Evolutionary conservation across 2,888 invertebrate species (phyloP).

Genomic region (Macrosiphum euphorbiae): DNA sequence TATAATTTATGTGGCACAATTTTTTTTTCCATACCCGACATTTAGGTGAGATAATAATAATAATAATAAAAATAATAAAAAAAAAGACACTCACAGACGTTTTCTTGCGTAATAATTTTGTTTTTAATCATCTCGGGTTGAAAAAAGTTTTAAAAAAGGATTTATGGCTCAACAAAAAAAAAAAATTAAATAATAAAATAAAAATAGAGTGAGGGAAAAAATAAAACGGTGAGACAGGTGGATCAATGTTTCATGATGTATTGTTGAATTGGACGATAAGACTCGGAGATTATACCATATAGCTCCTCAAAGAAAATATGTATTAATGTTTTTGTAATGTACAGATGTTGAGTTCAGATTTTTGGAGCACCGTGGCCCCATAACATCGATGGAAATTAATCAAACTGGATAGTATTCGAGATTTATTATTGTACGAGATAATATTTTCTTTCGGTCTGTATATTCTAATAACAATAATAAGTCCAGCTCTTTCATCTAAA

Average conservation of each 20-base stretch:
- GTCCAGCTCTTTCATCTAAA: not conserved
- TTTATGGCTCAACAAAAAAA: conserved; percentile 12
- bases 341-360: conserved; percentile 38
- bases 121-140: conserved; percentile 57
- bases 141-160: conserved; percentile 56
- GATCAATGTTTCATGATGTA: conserved; percentile 53
- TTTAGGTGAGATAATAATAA: conserved; percentile 60
- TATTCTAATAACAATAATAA: not conserved
- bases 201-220: not conserved
- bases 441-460: conserved; percentile 7
- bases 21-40: conserved; percentile 43
- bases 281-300: not conserved
- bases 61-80: conserved; percentile 22
- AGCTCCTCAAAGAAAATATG: not conserved
- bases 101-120: conserved; percentile 56
- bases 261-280: conserved; percentile 36
- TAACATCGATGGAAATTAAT: conserved; percentile 36
- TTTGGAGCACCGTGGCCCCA: not conserved
- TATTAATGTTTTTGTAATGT: conserved; percentile 24
- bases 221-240: conserved; percentile 54
- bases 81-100: conserved; percentile 59
- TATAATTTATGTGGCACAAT: conserved; percentile 50
- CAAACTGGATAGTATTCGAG: not conserved
- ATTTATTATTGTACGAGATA: conserved; percentile 31
- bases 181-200: conserved; percentile 45